A percentile compares a stretch with the other conserved stretches of the same genome.
Evolutionary conservation across 2,113 vertebrate genomes (phyloP).

Genomic region (Cephalophus harveyi): DNA sequence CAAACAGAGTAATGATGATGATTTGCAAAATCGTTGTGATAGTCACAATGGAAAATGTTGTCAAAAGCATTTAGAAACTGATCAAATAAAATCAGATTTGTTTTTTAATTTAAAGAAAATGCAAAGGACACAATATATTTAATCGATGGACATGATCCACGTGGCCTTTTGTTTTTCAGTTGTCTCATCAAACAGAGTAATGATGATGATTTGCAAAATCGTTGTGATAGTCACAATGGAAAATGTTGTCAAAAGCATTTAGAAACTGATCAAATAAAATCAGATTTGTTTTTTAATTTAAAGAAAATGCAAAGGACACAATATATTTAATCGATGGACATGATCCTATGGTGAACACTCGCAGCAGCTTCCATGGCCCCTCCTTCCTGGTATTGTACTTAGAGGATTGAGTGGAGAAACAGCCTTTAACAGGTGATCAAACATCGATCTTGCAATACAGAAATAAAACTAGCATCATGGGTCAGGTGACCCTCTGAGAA

Average conservation of each 20-base stretch:
- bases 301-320: background rate
- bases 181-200: background rate
- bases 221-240: background rate
- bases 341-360: background rate
- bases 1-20: background rate
- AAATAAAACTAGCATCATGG: background rate
- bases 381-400: background rate
- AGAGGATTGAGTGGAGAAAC: background rate
- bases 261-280: background rate
- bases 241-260: background rate
- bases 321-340: background rate
- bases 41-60: background rate
- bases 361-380: fast-evolving
- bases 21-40: background rate
- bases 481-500: background rate
- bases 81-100: background rate
- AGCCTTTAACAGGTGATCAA: background rate
- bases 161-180: background rate
- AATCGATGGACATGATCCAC: background rate
- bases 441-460: fast-evolving
- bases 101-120: background rate
- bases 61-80: background rate
- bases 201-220: background rate
- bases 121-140: background rate
- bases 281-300: background rate